Base-by-base conservation (phyloP, 2,888 invertebrate species). In the Patella pellucida region DNA sequence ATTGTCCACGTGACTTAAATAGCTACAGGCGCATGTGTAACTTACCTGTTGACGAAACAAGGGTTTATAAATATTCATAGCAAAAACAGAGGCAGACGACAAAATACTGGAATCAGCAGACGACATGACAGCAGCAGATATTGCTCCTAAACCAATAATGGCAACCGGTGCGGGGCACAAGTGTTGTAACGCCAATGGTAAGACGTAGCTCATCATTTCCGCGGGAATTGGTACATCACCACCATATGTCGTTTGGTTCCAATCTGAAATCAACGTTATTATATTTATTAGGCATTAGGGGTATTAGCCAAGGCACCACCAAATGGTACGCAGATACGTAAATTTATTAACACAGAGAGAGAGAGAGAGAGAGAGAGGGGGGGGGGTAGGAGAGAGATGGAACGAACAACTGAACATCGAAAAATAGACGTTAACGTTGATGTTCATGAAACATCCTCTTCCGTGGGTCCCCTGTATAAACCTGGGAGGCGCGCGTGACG, bases 291-390 rank as follows among this genome's bases (percentile, higher is more conserved):
- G 5, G 97, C 96, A 0, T 91, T 97, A 14, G 95, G 96, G 0
- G 96, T 97, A 90, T 95, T 96, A 84, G 95, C 96, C 15, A 95
- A 95, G 87, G 94, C 94, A 87, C 94, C 94, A 71, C 93, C 94
- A 1, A 97, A 97, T 89, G 93, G 96, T 74, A 93, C 93, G 16
- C 93, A 94, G 69, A 93, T 98, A 69, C 92, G 94, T 96, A 69
- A 94, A 95, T 81, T 93, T 97, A 70, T 92, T 98, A 52, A 97
- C 96, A 41, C n/a, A n/a, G 31, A 31, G 31, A 31, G 31, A 31
- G 31, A 3, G 1, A 0, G 31, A 1, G 31, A 31, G 31, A 31
- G 31, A 31, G 5, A 31, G 31, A 5, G 31, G 0, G 31, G 5
- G 31, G 2, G n/a, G n/a, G n/a, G n/a, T n/a, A n/a, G n/a, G n/a